Base-by-base conservation (phyloP, 2,888 invertebrate genomes). In the Hirtodrosophila trivittata region DNA sequence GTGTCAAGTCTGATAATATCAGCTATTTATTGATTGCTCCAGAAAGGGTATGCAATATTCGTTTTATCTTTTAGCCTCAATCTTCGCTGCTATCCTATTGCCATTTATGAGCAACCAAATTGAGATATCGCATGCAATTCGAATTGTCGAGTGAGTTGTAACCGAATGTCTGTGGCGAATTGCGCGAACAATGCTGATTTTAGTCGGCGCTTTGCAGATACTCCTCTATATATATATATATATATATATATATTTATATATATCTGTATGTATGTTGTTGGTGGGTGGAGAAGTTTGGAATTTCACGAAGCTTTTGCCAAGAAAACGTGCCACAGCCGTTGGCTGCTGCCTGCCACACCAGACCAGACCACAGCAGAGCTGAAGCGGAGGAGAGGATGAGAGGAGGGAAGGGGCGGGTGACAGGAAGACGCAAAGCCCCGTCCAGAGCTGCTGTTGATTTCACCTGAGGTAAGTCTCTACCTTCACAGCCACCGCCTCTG, bases 41-140 rank as follows among this genome's bases (percentile, higher is more conserved):
- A 10, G 1, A 9, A 12, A 52, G 52, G 6, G 54, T 30, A 30
- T 45, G 4, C 21, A 38, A n/a, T 4, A 9, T 28, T 39, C 62
- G 43, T 14, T 33, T 6, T 26, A 3, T 21, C n/a, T 39, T 4
- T 7, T 16, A 32, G 41, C 9, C 16, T 18, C 43, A 7, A 26
- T 25, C 38, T n/a, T n/a, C n/a, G n/a, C n/a, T 50, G 46, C 28
- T 52, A 39, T 65, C 69, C 55, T 52, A 60, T 62, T 66, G 56
- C 43, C 52, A 47, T 75, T 76, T 83, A 67, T 69, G 76, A 75
- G 68, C 30, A 45, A 41, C 72, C 69, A 87, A 89, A 88, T 88
- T 88, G 83, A 88, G 88, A 88, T 88, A 87, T 89, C 82, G 77
- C 78, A 76, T 72, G 85, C 75, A 70, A 65, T 72, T 50, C 52